Evolutionary conservation across 2,888 invertebrate genomes (phyloP), one percentile per base, ranked within the genome.

Genomic region (Philereme transversata): DNA sequence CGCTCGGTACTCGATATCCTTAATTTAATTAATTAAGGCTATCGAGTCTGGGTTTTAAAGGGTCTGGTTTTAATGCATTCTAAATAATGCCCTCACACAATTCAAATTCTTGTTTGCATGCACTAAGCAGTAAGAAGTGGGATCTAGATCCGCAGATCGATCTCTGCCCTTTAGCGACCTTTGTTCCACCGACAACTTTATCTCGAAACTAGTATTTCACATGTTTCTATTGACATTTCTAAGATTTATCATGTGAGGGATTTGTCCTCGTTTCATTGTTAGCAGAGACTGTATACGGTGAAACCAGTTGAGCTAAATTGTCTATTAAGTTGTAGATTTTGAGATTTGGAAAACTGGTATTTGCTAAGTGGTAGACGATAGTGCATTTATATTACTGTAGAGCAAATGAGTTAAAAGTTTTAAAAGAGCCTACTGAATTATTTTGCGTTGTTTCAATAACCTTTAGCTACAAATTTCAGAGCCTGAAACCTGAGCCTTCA

Each of bases 201-300:
- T 69, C 66, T 55, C 35, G 7, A 22, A 57, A 57, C 57, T 48
- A 60, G 56, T 51, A 51, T 59, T 62, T 58, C 62, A 44, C 62
- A 59, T 47, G 52, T 56, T 61, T 50, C 51, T 48, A 58, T 63
- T 65, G 69, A 62, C 65, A 67, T 65, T 69, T 56, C 57, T 54
- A 47, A 61, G 64, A 69, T 67, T 62, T 62, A 69, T 67, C 64
- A 69, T 55, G 49, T 46, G 63, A 51, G 60, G 50, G 67, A 64
- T 65, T 59, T 62, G 60, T 51, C 56, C 64, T 51, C 57, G 53
- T 54, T 65, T 64, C 65, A 69, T 65, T 64, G 67, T 69, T 69
- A 58, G 65, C 60, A 22, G 35, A 5, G 11, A 22, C 62, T 62
- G 44, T 59, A 51, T 64, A 65, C 44, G 60, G 61, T 6, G 5